Percentiles rank a stretch among this genome's conserved stretches.
phyloP scores from a whole-genome alignment of 2,888 invertebrate species.

The Cataglyphis livida region DNA sequence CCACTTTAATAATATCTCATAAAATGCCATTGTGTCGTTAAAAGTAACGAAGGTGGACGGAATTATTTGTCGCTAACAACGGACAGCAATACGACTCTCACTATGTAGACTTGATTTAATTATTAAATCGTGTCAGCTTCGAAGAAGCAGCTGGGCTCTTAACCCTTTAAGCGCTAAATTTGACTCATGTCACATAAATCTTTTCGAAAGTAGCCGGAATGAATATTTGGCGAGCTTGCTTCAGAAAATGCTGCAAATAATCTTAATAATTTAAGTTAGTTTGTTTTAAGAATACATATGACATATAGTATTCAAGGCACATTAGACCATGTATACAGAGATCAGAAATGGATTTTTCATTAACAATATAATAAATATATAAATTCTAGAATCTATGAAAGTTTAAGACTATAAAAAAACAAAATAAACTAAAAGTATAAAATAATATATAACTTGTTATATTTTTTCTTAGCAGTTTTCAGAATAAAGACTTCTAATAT shows the following conservation, averaged over 20 bases:
- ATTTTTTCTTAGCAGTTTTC: background rate
- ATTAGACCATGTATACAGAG: background rate
- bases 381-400: background rate
- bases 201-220: background rate
- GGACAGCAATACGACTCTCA: slow-evolving; percentile 43
- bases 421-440: background rate
- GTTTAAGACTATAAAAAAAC: background rate
- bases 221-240: background rate
- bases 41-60: slow-evolving; percentile 57
- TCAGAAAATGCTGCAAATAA: background rate
- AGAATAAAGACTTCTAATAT: background rate
- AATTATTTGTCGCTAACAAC: slow-evolving; percentile 59
- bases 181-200: slow-evolving; percentile 21
- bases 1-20: slow-evolving; percentile 64
- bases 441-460: background rate
- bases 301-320: background rate
- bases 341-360: background rate
- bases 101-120: slow-evolving; percentile 56
- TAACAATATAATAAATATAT: background rate
- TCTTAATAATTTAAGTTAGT: slow-evolving; percentile 14
- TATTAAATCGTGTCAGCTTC: slow-evolving; percentile 62
- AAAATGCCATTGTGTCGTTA: slow-evolving; percentile 57
- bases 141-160: slow-evolving; percentile 41
- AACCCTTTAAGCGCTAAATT: background rate
- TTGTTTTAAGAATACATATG: background rate